phyloP scores from a whole-genome alignment of 2,797 vertebrate genomes.

The Petrocephalus sullivani region DNA sequence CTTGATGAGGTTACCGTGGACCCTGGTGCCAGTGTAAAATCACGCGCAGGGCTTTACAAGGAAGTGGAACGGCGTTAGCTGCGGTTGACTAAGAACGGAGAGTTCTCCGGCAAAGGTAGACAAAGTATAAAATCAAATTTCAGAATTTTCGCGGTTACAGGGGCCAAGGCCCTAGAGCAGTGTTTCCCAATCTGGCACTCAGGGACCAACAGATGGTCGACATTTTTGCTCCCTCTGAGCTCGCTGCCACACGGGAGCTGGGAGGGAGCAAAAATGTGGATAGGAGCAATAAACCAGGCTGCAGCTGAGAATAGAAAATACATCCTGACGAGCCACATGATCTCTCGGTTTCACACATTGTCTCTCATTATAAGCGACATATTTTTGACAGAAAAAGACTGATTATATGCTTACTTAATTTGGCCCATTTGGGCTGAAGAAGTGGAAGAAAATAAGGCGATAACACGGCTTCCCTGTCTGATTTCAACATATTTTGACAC shows the following conservation, averaged over 20 bases:
- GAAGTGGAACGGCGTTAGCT: neutral
- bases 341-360: neutral
- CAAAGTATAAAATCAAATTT: neutral
- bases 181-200: too few species aligned
- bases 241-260: too few species aligned
- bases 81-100: neutral
- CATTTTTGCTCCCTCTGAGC: too few species aligned
- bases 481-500: neutral
- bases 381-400: conserved; percentile 5
- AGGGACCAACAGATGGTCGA: too few species aligned
- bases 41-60: neutral
- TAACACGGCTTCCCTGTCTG: conserved; percentile 15
- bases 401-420: neutral
- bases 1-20: neutral
- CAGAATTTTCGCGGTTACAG: neutral
- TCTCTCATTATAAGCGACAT: neutral
- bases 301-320: neutral
- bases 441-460: neutral
- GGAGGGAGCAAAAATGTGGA: too few species aligned
- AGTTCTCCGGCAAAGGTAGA: neutral
- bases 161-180: neutral
- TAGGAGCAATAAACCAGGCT: neutral
- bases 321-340: neutral
- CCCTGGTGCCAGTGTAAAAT: neutral
- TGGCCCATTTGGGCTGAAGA: neutral